Percentiles rank a stretch among this genome's conserved stretches.
phyloP scores from a whole-genome alignment of 2,797 vertebrate species.

The Anisognathus igniventris region DNA sequence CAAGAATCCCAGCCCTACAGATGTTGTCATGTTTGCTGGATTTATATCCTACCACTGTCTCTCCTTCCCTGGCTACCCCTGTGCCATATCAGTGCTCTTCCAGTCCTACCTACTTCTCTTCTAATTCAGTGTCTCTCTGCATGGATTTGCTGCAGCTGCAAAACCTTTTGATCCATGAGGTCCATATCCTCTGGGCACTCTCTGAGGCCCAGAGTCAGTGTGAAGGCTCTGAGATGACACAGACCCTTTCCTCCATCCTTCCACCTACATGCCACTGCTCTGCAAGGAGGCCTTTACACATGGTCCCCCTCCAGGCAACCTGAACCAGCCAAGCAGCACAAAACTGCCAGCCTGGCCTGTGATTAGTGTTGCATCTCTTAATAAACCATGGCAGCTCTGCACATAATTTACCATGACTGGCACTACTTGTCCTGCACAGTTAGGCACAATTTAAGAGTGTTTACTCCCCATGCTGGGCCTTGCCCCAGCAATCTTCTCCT shows the following conservation, averaged over 20 bases:
- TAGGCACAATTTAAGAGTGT: neutral
- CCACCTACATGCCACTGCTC: neutral
- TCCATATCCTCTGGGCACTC: neutral
- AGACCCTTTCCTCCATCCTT: neutral
- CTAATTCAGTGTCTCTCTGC: neutral
- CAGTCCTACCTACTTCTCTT: neutral
- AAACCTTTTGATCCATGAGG: neutral
- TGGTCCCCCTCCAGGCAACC: neutral
- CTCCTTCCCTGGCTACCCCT: neutral
- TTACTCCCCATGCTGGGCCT: neutral
- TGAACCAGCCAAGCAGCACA: neutral
- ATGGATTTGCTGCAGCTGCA: neutral
- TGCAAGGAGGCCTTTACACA: neutral
- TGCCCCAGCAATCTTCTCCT: conserved; percentile 1
- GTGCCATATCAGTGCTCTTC: neutral
- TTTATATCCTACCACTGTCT: neutral
- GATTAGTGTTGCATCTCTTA: neutral
- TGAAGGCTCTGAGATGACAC: neutral
- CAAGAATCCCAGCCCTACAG: neutral
- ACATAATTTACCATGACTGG: neutral
- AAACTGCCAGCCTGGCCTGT: neutral
- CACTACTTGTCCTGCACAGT: neutral
- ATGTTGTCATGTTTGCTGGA: neutral
- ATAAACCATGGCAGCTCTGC: neutral
- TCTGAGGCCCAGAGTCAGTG: neutral